Evolutionary conservation across 1,140 invertebrate genomes (phyloP).

Genomic region (Zeugodacus cucurbitae): DNA sequence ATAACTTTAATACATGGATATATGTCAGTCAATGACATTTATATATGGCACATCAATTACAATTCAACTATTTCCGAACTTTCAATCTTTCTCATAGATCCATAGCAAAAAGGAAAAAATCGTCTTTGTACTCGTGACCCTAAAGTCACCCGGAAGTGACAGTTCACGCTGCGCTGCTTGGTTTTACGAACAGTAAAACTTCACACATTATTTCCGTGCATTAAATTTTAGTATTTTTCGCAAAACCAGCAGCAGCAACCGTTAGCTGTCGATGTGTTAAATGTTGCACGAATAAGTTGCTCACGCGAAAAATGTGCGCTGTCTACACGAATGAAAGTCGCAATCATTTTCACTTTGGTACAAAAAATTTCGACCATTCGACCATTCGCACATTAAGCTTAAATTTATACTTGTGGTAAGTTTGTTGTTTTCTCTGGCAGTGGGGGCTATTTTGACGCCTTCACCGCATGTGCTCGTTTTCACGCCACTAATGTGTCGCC

Average conservation of each 20-base stretch:
- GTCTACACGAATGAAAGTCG: background rate
- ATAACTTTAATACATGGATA: too few relatives aligned
- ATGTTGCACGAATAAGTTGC: background rate
- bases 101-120: background rate
- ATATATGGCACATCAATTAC: too few relatives aligned
- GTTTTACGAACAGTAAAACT: background rate
- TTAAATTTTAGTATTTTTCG: slow-evolving; percentile 18
- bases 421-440: background rate
- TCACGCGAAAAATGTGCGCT: background rate
- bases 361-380: background rate
- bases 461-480: background rate
- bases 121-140: background rate
- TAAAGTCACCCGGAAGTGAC: background rate
- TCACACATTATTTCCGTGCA: background rate
- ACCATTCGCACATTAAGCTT: background rate
- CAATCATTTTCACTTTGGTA: background rate
- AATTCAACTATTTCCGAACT: background rate
- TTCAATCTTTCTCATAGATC: background rate
- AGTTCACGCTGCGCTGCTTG: background rate
- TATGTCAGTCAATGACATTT: too few relatives aligned
- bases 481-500: background rate
- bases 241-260: background rate
- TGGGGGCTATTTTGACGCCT: background rate
- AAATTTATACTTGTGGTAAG: background rate
- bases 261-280: background rate